Base-by-base conservation (phyloP, 1,140 invertebrate species). In the Drosophila chauvacae region DNA sequence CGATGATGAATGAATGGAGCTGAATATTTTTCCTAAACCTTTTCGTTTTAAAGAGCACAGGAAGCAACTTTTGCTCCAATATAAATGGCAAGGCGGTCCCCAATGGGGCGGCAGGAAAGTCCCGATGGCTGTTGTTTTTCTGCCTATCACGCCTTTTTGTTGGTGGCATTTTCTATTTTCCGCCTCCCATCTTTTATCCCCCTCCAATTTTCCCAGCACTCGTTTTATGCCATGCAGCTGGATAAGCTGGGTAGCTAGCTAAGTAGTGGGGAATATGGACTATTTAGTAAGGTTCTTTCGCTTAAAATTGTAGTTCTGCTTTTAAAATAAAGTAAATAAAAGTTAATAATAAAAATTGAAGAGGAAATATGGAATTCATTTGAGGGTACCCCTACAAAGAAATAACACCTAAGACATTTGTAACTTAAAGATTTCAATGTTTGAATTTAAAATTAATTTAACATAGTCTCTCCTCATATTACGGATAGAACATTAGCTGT, bases 1-100 rank as follows among this genome's bases (percentile, higher is more conserved):
- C 69, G 64, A 81, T 81, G 79, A 81, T 77, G 74, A 59, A 81
- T 72, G 71, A 30, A 69, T 42, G 11, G 33, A 50, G 28, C 23
- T 39, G 23, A 45, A 56, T 47, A 35, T 47, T 60, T 81, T 65
- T 50, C 53, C 44, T 42, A 51, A 69, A 76, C 70, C 33, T 70
- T 51, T 53, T 56, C 16, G 28, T 20, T 70, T 80, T 75, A 80
- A 80, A 75, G 64, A 48, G 59, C 44, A 60, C 28, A 51, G 69
- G 30, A 71, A 72, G 69, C 14, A 59, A 44, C 28, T 58, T 69
- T n/a, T 63, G 53, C 30, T 30, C 5, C 28, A 41, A 23, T 50
- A 44, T 45, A 50, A 75, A 50, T 51, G 10, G 48, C 28, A 42
- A 20, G 42, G 35, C 41, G n/a, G 30, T 71, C 30, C 45, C 69